phyloP scores from a whole-genome alignment of 2,888 invertebrate species.

The Podabrus alpinus region DNA sequence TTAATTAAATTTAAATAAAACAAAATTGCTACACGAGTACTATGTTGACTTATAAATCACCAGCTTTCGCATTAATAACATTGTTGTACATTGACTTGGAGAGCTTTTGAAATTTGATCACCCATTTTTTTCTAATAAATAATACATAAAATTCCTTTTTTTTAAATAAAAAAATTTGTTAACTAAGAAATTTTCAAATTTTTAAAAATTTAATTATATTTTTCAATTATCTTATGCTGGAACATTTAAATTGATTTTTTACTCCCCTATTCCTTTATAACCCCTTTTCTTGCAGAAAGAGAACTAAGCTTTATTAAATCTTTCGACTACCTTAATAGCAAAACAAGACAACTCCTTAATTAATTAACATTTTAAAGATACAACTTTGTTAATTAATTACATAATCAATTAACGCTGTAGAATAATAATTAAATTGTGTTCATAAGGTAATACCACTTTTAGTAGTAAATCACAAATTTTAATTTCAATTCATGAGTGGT shows the following conservation, averaged over 20 bases:
- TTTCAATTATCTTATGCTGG: not conserved
- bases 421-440: not conserved
- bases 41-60: not conserved
- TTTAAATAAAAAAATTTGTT: not conserved
- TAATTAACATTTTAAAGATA: not conserved
- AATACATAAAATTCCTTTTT: no score
- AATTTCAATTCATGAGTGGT: no score
- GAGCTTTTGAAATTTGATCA: not conserved
- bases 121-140: not conserved
- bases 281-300: not conserved
- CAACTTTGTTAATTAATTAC: not conserved
- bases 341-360: not conserved
- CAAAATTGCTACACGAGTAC: not conserved
- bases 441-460: not conserved
- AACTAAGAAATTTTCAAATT: not conserved
- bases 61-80: not conserved
- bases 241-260: not conserved
- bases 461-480: not conserved
- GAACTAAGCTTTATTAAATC: not conserved
- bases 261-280: not conserved
- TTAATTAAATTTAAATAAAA: not conserved
- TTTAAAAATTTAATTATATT: not conserved
- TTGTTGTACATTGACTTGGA: not conserved
- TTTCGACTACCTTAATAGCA: not conserved
- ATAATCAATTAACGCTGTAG: not conserved